These are phyloP conservation scores for Chaetodon trifasciatus DNA, from an alignment of 2,797 vertebrate species.

Conservation along the genomic window DNA sequence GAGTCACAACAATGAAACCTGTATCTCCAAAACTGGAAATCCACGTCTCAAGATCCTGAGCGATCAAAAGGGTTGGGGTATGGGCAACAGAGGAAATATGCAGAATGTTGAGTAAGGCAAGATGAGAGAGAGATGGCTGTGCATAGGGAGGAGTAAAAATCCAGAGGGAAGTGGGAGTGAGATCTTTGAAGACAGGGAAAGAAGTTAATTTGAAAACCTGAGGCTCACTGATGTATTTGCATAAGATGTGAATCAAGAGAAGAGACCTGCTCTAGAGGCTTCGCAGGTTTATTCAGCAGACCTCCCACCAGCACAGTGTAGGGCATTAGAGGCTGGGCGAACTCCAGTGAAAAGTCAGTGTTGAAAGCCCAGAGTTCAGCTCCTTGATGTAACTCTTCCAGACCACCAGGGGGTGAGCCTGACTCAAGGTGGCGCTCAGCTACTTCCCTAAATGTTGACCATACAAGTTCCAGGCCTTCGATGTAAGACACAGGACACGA, in stretches of 20 bases:
- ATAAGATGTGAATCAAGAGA: neutral
- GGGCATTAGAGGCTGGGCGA: constrained; percentile 82
- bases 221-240: neutral
- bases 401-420: constrained; percentile 55
- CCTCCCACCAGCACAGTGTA: constrained; percentile 83
- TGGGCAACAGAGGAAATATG: neutral
- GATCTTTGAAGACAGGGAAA: neutral
- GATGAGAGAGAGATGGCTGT: neutral
- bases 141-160: neutral
- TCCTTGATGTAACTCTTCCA: constrained; percentile 74
- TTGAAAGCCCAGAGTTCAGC: constrained; percentile 86
- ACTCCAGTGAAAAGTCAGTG: constrained; percentile 85
- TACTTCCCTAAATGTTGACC: constrained; percentile 63
- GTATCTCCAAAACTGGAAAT: constrained; percentile 71
- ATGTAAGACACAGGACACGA: constrained; percentile 4
- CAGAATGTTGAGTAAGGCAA: neutral
- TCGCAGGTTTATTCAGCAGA: constrained; percentile 77
- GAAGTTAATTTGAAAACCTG: neutral
- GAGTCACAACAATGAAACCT: constrained; percentile 79
- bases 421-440: constrained; percentile 79
- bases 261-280: constrained; percentile 77
- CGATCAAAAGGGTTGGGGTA: neutral
- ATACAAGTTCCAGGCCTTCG: constrained; percentile 58
- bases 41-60: constrained; percentile 80
- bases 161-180: neutral